Base-by-base conservation (phyloP, 2,113 vertebrate species). In the Dascyllus trimaculatus region DNA sequence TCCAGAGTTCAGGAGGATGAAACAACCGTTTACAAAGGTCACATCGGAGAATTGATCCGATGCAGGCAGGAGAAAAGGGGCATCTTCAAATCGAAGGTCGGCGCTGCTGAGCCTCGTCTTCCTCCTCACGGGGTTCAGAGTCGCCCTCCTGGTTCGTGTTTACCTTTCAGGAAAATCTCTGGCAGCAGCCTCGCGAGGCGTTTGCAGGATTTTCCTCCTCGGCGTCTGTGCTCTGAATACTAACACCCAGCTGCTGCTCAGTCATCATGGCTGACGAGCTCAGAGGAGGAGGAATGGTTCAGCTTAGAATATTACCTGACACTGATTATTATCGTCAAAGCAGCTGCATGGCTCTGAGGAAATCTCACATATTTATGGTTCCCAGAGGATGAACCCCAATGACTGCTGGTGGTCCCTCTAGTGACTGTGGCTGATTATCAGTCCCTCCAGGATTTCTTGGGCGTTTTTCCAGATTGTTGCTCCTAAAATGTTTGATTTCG, bases 241-340 rank as follows among this genome's bases (percentile, higher is more conserved):
- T 86, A 75, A 89, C 71, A 1, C 0, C 8, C 53, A 46, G 79
- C 68, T 26, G 66, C 19, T 79, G 82, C 86, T 64, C 45, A 53
- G 82, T 80, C 86, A 89, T 71, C 82, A 83, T 86, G 88, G 82
- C 81, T 17, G 75, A 81, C 69, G 38, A 29, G 32, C 54, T 54
- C 71, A 82, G 19, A 21, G 66, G 43, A 49, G n/a, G n/a, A n/a
- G n/a, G n/a, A n/a, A n/a, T n/a, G 32, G 7, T 35, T 35, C 32
- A 35, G 9, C 7, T 35, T 35, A 35, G 7, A 9, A n/a, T n/a
- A n/a, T n/a, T n/a, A n/a, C n/a, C n/a, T n/a, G n/a, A n/a, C n/a
- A n/a, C n/a, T n/a, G n/a, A n/a, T n/a, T n/a, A n/a, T 35, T 35
- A 0, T 29, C 1, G 4, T 29, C 29, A 29, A 5, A 29, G 4